Evolutionary conservation across 2,888 invertebrate species (phyloP), one percentile per base, ranked within the genome.

Genomic region (Macroteleia sp.): DNA sequence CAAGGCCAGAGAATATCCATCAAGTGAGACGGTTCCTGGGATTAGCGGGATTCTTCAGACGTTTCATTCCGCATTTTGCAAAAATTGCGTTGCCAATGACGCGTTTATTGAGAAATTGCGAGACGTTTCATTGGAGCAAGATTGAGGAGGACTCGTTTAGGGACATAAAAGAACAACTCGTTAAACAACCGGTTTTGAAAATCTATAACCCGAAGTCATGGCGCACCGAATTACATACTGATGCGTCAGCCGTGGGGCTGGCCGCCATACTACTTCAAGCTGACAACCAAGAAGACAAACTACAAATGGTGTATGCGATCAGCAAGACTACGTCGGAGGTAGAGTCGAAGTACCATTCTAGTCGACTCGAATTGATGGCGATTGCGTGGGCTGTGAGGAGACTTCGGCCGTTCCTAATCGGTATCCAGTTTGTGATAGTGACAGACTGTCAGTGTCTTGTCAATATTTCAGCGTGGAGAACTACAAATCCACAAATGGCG

Each of bases 391-490:
- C 57, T 0, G 19, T 46, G 0, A n/a, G 44, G 14, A 9, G 73
- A 1, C 39, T 82, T 4, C 30, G 82, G 12, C n/a, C 71, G 1
- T 78, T 81, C 30, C 42, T 85, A 6, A 64, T 83, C 3, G 78
- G 66, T 0, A 75, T 83, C 6, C 30, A 39, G 1, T 84, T 85
- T 54, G 61, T 36, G 0, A 70, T 85, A 1, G 61, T 83, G 0
- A 83, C 82, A 0, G 85, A 85, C 52, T 86, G 81, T 32, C 81
- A 83, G 19, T 82, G 84, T 6, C 25, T 85, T 2, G 30, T 83
- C 3, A 77, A 82, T 8, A 20, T 84, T 2, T 81, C 79, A 14
- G 42, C 75, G 0, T 30, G 73, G 34, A 83, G 81, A 20, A 81
- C 81, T 1, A 44, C 61, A 28, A 82, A 80, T 30, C 56, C 81